A percentile compares a stretch with the other conserved stretches of the same genome.
phyloP scores from a whole-genome alignment of 2,888 invertebrate genomes.

The Eristalis tenax region DNA sequence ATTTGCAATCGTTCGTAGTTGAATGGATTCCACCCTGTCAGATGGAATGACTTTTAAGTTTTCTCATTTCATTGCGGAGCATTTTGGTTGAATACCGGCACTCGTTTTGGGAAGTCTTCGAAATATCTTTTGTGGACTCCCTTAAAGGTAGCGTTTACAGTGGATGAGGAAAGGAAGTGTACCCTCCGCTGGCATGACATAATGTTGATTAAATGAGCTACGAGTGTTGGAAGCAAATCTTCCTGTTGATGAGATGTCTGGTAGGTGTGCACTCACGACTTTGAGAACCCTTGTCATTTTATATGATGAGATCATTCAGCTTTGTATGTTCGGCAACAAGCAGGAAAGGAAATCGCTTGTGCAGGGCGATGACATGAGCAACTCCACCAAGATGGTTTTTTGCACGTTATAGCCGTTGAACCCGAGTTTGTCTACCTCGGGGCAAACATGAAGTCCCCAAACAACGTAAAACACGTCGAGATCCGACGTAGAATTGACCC shows the following conservation, averaged over 20 bases:
- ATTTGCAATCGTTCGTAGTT: neutral
- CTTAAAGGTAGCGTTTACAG: neutral
- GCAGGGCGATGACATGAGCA: neutral
- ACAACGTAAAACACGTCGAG: too few species aligned
- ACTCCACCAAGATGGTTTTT: too few species aligned
- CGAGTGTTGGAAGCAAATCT: neutral
- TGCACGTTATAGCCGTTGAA: too few species aligned
- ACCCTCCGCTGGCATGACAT: neutral
- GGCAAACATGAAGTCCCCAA: too few species aligned
- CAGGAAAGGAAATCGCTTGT: neutral
- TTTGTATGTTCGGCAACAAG: neutral
- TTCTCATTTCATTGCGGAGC: slow-evolving; percentile 32
- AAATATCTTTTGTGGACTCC: too few species aligned
- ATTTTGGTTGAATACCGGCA: neutral
- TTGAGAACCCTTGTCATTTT: neutral
- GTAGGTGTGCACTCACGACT: neutral
- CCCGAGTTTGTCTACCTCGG: too few species aligned
- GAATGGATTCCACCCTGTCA: slow-evolving; percentile 22
- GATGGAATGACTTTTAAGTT: slow-evolving; percentile 47
- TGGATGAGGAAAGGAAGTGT: neutral
- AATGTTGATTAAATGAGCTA: neutral
- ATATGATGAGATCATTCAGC: neutral
- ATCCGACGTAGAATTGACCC: too few species aligned
- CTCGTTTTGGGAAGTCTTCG: neutral
- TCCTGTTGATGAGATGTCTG: neutral